Base-by-base conservation (phyloP, 2,113 vertebrate genomes). In the Nycticryphes semicollaris region DNA sequence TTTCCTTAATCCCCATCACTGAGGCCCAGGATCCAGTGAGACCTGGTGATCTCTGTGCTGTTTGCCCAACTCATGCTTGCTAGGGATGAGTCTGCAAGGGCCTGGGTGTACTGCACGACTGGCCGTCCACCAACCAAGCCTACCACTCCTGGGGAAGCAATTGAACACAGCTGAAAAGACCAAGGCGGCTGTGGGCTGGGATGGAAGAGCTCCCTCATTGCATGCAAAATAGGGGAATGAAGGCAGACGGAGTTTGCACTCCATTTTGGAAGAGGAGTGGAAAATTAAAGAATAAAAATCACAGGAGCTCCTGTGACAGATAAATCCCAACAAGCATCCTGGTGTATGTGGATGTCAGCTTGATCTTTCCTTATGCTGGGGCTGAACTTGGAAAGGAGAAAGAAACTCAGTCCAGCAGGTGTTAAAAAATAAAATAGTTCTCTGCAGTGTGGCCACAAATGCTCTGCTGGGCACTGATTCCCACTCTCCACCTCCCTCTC, bases 31-130 rank as follows among this genome's bases (percentile, higher is more conserved):
- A 10, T 85, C 23, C 57, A 45, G 14, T 1, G 0, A 50, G 35
- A 56, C 17, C 2, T 31, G 7, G 37, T 56, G 31, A n/a, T 63
- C 60, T 47, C 45, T 16, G 5, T 3, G 2, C 15, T 8, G 0
- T 18, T 35, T 79, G 33, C 51, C 56, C 2, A 2, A 3, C 2
- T 0, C 7, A 19, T 13, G 14, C 15, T 37, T 19, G n/a, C 80
- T 28, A 53, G 47, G 54, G 41, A 80, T 18, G 12, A 66, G 17
- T 33, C 33, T 4, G 5, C 33, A n/a, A 0, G 2, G 8, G 63
- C 33, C 35, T 4, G 2, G 77, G 54, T 0, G 1, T 7, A 5
- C 3, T 0, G 11, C 43, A 53, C 4, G 1, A 25, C 69, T 59
- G 51, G 45, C 21, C 27, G 33, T 23, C 25, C 1, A 16, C 86